Percentiles rank a stretch among this genome's conserved stretches.
Evolutionary conservation across 2,888 invertebrate species (phyloP).

Genomic region (Tethea ocularis): DNA sequence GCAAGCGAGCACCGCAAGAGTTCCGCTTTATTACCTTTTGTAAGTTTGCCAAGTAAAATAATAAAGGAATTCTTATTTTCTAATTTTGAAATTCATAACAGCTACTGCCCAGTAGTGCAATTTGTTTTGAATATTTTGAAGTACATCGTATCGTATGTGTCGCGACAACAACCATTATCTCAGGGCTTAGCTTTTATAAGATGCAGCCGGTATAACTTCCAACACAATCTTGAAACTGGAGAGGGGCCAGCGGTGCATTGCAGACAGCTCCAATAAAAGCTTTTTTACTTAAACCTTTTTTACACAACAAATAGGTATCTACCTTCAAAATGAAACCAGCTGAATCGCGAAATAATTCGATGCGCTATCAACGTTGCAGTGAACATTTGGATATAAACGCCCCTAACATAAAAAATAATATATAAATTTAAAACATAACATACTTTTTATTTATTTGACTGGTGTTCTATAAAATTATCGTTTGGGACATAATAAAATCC

Average conservation of each 20-base stretch:
- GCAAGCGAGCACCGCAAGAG: constrained; percentile 14
- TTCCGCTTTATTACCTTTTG: constrained; percentile 32
- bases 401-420: constrained; percentile 1
- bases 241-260: constrained; percentile 73
- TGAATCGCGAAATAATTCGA: not conserved
- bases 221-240: constrained; percentile 75
- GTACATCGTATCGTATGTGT: constrained; percentile 23
- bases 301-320: not conserved
- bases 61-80: constrained; percentile 29
- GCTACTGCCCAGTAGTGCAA: constrained; percentile 12
- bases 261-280: constrained; percentile 38
- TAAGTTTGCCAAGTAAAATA: constrained; percentile 30
- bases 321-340: not conserved
- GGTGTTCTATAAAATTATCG: not conserved
- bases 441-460: not conserved
- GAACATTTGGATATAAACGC: not conserved
- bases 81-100: constrained; percentile 1
- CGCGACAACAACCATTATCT: constrained; percentile 35
- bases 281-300: not conserved
- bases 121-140: constrained; percentile 20
- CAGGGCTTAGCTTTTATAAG: constrained; percentile 50
- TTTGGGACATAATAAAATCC: constrained; percentile 27
- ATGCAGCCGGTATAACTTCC: constrained; percentile 65
- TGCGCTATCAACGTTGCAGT: not conserved
- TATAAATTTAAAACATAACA: not conserved